Evolutionary conservation across 2,888 invertebrate genomes (phyloP).

Genomic region (Endomychus coccineus): DNA sequence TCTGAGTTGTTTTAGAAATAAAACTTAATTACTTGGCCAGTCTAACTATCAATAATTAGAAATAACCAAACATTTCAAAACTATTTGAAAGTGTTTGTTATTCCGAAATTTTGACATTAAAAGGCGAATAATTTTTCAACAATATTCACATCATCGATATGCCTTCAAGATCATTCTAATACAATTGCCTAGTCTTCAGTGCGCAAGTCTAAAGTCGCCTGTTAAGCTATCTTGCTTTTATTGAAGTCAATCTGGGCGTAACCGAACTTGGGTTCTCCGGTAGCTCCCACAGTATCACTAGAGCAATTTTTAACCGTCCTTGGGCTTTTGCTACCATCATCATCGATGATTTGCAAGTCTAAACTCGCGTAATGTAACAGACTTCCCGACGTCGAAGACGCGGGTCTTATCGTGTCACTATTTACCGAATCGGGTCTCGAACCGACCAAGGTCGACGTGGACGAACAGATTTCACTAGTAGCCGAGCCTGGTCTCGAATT

Average conservation of each 20-base stretch:
- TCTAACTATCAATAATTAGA: no score
- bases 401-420: conserved; percentile 31
- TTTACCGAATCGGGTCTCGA: conserved; percentile 40
- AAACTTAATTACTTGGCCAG: no score
- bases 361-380: conserved; percentile 60
- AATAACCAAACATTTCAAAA: no score
- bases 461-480: conserved; percentile 38
- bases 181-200: no score
- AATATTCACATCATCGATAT: no score
- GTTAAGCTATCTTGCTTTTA: conserved; percentile 50
- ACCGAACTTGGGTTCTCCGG: conserved; percentile 45
- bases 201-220: no score
- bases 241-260: conserved; percentile 79
- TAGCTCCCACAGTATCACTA: conserved; percentile 16
- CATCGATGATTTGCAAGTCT: conserved; percentile 49
- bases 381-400: conserved; percentile 40
- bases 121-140: no score
- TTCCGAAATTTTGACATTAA: no score
- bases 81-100: no score
- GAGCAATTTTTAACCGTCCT: conserved; percentile 27
- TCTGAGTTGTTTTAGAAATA: no score
- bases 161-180: no score
- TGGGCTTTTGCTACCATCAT: conserved; percentile 32
- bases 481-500: conserved; percentile 37
- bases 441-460: conserved; percentile 38